Evolutionary conservation across 2,797 vertebrate species (phyloP), one percentile per base, ranked within the genome.

Genomic region (Poeciliopsis infans): DNA sequence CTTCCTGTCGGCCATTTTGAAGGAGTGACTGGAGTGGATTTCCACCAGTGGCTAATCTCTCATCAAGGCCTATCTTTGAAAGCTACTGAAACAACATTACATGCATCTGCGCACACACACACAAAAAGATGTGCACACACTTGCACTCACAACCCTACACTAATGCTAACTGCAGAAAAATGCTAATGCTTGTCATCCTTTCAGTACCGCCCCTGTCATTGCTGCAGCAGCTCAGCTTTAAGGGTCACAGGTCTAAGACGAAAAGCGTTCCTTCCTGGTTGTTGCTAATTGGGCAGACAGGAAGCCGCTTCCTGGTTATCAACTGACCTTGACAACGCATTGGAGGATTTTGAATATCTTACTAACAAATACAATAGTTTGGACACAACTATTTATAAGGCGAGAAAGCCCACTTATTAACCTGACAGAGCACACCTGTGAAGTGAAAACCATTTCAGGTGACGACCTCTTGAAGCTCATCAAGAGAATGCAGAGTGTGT

Each of bases 101-200:
- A 85, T 84, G 86, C 88, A 83, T 88, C 78, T 81, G 82, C 82
- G 78, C 87, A 83, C 51, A 53, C 51, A 25, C 49, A 79, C 86
- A 83, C 78, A 85, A 28, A 86, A 49, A 85, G 49, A 79, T 1
- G 25, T 83, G 59, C 66, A 85, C 77, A 83, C 79, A 68, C 72
- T 84, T 73, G 78, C 86, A 83, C 89, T 80, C 86, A 75, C 82
- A 86, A 78, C 83, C 73, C 83, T 78, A 76, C 86, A 88, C 92
- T 94, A 93, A 93, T 92, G 90, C 92, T 94, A 94, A 93, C 93
- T 92, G 89, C 90, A 88, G 86, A 89, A 94, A 93, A 93, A 95
- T 94, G 93, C 94, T 94, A 94, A 94, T 93, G 88, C 92, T 89
- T 92, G 93, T 95, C 94, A 94, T 95, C 88, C 93, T 94, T 95